Conservation (phyloP, 2,113 vertebrate genomes). For the Psophia crepitans region DNA sequence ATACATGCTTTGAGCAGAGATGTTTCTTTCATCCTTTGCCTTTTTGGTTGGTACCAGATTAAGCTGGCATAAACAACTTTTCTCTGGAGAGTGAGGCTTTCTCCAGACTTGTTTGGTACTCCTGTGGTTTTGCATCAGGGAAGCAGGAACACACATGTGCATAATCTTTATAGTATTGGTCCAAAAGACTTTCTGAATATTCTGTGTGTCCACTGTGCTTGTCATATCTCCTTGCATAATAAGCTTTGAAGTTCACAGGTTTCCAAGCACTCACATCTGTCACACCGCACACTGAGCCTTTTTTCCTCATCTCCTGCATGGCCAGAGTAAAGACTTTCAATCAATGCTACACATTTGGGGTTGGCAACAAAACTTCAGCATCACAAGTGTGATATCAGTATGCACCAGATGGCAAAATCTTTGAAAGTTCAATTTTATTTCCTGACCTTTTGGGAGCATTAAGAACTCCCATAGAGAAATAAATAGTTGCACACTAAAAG, state of each 20-base stretch:
- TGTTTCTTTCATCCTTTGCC: not conserved
- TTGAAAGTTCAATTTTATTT: conserved; percentile 65
- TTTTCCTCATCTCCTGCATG: not conserved
- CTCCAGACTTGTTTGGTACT: not conserved
- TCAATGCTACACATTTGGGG: not conserved
- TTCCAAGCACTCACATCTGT: not conserved
- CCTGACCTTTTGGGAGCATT: conserved; percentile 62
- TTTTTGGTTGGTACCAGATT: not conserved
- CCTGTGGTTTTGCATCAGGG: not conserved
- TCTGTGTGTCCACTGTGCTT: not conserved
- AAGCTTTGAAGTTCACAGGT: not conserved
- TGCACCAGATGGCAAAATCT: conserved; percentile 67
- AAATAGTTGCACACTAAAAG: conserved; percentile 37
- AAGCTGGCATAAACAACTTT: not conserved
- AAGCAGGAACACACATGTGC: not conserved
- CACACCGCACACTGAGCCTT: not conserved
- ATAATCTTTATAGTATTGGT: not conserved
- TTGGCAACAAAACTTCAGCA: conserved; percentile 44
- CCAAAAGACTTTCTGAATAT: not conserved
- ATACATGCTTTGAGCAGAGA: not conserved
- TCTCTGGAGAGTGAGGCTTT: not conserved
- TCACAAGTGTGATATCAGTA: conserved; percentile 39
- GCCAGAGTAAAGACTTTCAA: not conserved
- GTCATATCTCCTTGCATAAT: not conserved
- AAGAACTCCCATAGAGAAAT: conserved; percentile 55